phyloP scores from a whole-genome alignment of 2,113 vertebrate species.

The Mesocricetus auratus region DNA sequence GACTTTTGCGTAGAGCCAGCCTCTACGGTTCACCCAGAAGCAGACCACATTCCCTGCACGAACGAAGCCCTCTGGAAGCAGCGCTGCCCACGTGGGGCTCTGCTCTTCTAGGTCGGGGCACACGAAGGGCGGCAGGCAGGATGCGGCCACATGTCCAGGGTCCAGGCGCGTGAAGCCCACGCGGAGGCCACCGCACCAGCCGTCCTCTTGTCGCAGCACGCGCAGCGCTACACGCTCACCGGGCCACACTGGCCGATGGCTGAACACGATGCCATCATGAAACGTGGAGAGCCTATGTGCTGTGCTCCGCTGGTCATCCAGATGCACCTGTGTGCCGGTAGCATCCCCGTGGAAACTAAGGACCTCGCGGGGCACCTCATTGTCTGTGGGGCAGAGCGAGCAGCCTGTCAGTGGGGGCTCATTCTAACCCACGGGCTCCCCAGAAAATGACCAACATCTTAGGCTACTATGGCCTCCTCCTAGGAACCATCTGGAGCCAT shows the following conservation, averaged over 20 bases:
- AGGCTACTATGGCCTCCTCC: too few species aligned
- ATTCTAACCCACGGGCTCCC: neutral
- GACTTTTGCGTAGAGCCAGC: conserved; percentile 73
- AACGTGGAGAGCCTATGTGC: conserved; percentile 85
- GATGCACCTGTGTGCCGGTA: conserved; percentile 83
- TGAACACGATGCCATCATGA: conserved; percentile 90
- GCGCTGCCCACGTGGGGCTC: conserved; percentile 85
- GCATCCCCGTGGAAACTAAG: conserved; percentile 87
- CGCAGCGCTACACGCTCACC: conserved; percentile 86
- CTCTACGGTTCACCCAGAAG: conserved; percentile 89
- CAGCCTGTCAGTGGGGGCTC: fast-evolving
- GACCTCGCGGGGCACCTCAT: conserved; percentile 55
- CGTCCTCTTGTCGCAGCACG: conserved; percentile 53
- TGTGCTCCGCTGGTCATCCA: conserved; percentile 73
- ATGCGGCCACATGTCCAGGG: conserved; percentile 71
- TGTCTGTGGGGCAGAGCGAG: neutral
- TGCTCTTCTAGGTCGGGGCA: conserved; percentile 87
- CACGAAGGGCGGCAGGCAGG: conserved; percentile 83
- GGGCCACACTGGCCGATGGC: conserved; percentile 84
- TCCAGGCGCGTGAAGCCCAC: conserved; percentile 90
- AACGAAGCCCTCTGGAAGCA: conserved; percentile 74
- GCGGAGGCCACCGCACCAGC: conserved; percentile 89
- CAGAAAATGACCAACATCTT: fast-evolving
- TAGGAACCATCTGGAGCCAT: neutral
- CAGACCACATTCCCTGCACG: conserved; percentile 78